Evolutionary conservation across 2,797 vertebrate genomes (phyloP).

Genomic region (Pelobates cultripes): DNA sequence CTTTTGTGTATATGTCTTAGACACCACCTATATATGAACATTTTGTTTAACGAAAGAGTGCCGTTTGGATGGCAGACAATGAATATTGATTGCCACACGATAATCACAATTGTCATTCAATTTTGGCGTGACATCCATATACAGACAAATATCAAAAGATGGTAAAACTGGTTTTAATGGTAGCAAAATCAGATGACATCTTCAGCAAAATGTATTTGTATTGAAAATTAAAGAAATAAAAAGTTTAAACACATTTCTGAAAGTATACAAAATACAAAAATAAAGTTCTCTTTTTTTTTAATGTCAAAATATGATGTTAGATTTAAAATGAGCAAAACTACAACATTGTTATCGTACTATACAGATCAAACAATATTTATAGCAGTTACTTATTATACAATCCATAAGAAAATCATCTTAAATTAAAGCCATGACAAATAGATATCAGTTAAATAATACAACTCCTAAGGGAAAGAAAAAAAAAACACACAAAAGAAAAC

Average conservation of each 20-base stretch:
- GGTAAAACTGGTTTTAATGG: background rate
- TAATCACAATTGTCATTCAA: no score
- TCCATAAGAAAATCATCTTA: slow-evolving; percentile 62
- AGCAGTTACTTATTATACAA: slow-evolving; percentile 60
- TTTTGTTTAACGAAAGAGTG: no score
- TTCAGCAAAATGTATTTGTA: background rate
- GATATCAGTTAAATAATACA: slow-evolving; percentile 62
- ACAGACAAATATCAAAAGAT: background rate
- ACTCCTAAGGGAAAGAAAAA: slow-evolving; percentile 56
- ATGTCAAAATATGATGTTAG: slow-evolving; percentile 61
- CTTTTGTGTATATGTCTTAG: no score
- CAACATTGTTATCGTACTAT: slow-evolving; percentile 59
- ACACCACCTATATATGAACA: no score
- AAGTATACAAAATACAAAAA: slow-evolving; percentile 62
- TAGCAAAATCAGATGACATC: background rate
- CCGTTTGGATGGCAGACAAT: no score
- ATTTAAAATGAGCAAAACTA: slow-evolving; percentile 64
- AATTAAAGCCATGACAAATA: slow-evolving; percentile 55
- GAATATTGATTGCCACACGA: no score
- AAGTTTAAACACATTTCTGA: background rate
- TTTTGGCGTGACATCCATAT: background rate
- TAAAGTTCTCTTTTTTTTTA: slow-evolving; percentile 57
- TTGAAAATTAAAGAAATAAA: background rate
- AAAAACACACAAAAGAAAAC: slow-evolving; percentile 47
- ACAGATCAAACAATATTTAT: slow-evolving; percentile 60